Base-by-base conservation (phyloP, 2,113 vertebrate genomes). In the Carassius carassius region DNA sequence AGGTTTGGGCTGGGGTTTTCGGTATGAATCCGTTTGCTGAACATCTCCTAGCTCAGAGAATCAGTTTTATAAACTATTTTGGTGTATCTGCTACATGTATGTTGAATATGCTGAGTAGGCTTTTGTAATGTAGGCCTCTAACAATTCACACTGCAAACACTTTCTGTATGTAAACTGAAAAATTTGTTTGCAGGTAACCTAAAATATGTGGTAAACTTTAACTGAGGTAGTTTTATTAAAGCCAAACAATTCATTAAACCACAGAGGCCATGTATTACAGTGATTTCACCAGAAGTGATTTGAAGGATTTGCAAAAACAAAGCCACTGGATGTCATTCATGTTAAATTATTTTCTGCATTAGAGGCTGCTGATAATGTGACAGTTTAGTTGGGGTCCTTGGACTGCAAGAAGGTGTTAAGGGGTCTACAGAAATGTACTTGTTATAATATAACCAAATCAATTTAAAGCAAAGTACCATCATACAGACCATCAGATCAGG, bases 21-120 rank as follows among this genome's bases (percentile, higher is more conserved):
- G 47, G 19, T 12, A 47, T 73, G 12, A 5, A n/a, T 44, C 37
- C 7, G 21, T 73, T 73, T 73, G 70, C 37, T n/a, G 19, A 1
- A 65, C 84, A 75, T 81, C 78, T 87, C 87, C 29, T n/a, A 62
- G 69, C 37, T 19, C 21, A 21, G 51, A 56, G 17, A 56, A 10
- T 49, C 1, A 19, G 25, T 32, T 76, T 32, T 77, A 89, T 79
- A 82, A 72, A 74, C 25, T 65, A 60, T 49, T 7, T 29, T 65
- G 25, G 62, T 14, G 5, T 65, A 0, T 65, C 62, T 65, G 63
- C 35, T 23, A 29, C 29, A 29, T 29, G 29, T 29, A 5, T 14
- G 63, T 29, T 32, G 5, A 65, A 73, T 47, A 75, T 75, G 47
- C 49, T 54, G 49, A 56, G 74, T 56, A 56, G 25, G 16, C 25